Conservation (phyloP, 2,797 vertebrate species). For the Neosalanx taihuensis region DNA sequence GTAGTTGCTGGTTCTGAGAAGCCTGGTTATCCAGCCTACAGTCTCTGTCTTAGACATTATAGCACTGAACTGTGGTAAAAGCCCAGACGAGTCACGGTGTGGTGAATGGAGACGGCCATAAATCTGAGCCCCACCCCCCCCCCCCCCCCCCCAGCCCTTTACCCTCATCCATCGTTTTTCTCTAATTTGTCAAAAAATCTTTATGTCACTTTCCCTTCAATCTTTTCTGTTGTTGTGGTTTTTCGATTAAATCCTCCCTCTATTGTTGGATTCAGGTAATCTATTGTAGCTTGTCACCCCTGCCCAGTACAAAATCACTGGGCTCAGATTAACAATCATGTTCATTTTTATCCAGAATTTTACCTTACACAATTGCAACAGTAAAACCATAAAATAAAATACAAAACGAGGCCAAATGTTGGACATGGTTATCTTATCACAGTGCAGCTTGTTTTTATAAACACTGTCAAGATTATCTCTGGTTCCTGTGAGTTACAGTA, state of each 20-base stretch:
- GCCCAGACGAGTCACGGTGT: slow-evolving; percentile 18
- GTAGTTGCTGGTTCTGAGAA: slow-evolving; percentile 47
- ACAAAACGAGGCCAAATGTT: neutral
- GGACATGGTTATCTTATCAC: slow-evolving; percentile 15
- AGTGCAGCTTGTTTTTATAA: neutral
- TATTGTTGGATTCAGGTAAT: neutral
- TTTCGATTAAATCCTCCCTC: neutral
- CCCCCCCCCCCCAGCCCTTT: neutral
- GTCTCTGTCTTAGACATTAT: slow-evolving; percentile 24
- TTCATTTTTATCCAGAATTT: too few species aligned
- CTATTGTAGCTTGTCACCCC: too few species aligned
- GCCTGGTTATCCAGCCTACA: slow-evolving; percentile 25
- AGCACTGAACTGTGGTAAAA: slow-evolving; percentile 5
- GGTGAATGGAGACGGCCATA: neutral
- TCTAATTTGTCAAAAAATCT: too few species aligned
- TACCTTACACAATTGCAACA: too few species aligned
- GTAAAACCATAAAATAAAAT: too few species aligned
- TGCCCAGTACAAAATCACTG: too few species aligned
- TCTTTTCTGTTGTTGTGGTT: neutral
- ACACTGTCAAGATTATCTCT: neutral
- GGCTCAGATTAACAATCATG: too few species aligned
- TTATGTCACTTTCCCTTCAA: too few species aligned
- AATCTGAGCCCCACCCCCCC: neutral
- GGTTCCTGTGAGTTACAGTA: neutral
- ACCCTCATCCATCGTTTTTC: too few species aligned